phyloP scores from a whole-genome alignment of 2,113 vertebrate species.

The Riparia riparia region DNA sequence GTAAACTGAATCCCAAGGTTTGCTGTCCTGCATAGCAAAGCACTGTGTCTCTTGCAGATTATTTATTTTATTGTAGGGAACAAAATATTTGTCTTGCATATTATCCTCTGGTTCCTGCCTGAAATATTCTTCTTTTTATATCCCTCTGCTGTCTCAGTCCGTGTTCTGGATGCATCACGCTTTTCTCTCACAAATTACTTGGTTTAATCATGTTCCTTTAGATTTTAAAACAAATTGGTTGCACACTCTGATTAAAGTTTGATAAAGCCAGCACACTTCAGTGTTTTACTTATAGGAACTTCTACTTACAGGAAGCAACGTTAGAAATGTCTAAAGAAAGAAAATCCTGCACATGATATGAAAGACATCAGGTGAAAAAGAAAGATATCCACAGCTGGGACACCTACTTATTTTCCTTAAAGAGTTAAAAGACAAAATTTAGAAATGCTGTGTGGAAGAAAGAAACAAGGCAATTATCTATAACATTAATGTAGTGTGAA shows the following conservation, averaged over 20 bases:
- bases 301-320: neutral
- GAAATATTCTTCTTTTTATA: neutral
- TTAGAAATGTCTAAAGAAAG: neutral
- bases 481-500: neutral
- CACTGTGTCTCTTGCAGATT: neutral
- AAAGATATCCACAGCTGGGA: neutral
- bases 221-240: neutral
- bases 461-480: neutral
- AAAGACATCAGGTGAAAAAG: neutral
- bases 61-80: neutral
- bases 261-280: neutral
- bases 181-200: neutral
- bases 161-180: neutral
- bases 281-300: neutral
- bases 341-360: neutral
- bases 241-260: neutral
- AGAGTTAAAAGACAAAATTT: neutral
- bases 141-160: neutral
- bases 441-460: neutral
- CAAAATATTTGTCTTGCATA: neutral
- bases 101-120: neutral
- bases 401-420: neutral
- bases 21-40: neutral
- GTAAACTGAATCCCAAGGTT: neutral
- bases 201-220: neutral